Percentiles rank a stretch among this genome's conserved stretches.
phyloP scores from a whole-genome alignment of 2,113 vertebrate species.

The Chunga burmeisteri region DNA sequence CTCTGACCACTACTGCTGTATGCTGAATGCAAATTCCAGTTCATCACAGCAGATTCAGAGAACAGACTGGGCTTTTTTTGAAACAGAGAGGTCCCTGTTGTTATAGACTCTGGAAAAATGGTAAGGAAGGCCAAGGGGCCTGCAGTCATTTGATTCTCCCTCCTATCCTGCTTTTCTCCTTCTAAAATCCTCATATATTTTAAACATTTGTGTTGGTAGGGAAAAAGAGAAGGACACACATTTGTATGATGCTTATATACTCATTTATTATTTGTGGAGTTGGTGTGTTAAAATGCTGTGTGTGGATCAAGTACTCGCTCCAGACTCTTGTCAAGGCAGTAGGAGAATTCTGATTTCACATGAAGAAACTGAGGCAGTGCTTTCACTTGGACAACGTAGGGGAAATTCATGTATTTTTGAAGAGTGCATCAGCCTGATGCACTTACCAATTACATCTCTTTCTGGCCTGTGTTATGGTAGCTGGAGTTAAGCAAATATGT shows the following conservation, averaged over 20 bases:
- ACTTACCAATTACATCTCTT: neutral
- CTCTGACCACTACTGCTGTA: constrained; percentile 19
- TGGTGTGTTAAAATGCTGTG: neutral
- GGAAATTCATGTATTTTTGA: neutral
- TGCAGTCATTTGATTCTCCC: neutral
- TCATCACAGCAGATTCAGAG: neutral
- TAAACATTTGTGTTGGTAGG: neutral
- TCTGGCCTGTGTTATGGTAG: neutral
- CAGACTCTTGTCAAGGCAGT: neutral
- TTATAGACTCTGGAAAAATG: neutral
- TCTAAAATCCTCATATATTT: neutral
- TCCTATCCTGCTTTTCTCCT: neutral
- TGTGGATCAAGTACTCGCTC: neutral
- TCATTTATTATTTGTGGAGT: neutral
- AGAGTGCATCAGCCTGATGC: neutral
- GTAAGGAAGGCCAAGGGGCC: neutral
- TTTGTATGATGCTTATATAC: neutral
- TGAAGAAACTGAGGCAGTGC: neutral
- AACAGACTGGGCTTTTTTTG: neutral
- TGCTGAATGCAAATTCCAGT: constrained; percentile 49
- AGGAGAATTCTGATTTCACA: neutral
- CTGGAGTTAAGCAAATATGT: neutral
- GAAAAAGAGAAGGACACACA: neutral
- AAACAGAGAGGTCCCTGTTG: neutral
- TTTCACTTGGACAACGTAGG: neutral